Base-by-base conservation (phyloP, 2,797 vertebrate genomes). In the Malacoctenus gilli region DNA sequence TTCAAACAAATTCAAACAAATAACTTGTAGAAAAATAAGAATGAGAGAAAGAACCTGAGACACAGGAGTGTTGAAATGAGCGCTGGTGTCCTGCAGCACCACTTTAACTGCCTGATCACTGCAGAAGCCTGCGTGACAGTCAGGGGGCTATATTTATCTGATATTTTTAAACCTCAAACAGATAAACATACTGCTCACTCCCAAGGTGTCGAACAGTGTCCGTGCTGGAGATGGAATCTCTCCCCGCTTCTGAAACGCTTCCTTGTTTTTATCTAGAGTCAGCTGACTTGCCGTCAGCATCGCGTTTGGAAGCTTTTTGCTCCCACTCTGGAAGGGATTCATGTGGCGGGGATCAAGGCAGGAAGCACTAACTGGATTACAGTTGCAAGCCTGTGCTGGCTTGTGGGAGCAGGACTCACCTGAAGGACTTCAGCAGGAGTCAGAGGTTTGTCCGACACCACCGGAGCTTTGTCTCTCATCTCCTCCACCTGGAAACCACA, bases 341-440 rank as follows among this genome's bases (percentile, higher is more conserved):
- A 69, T 53, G 56, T 59, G 60, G 73, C 25, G 47, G 59, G 48
- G 43, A 62, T 65, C 28, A 72, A 44, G 53, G 50, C 19, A 51
- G 28, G 43, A 66, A 36, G 34, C 39, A 35, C 38, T 67, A 72
- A 73, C 6, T 58, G 59, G 74, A 80, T 79, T 79, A 72, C 1
- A 10, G 35, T 50, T 28, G 6, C 25, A 5, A 6, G 25, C 25
- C 25, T 4, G 4, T 2, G 15, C 59, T 50, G 52, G 51, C 65
- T 72, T 64, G 16, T 48, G 68, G 71, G 48, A n/a, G 68, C 73
- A 44, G 51, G 35, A 50, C 87, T 89, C 70, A 93, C 92, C 83
- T 92, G 91, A 49, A 93, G 87, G 67, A 93, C 86, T 76, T 91
- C 89, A 30, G 91, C 91, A 53, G 91, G 82, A 39, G 89, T 83